These are phyloP conservation scores for Ochropacha duplaris DNA, from an alignment of 2,888 invertebrate genomes.

Conservation along the genomic window DNA sequence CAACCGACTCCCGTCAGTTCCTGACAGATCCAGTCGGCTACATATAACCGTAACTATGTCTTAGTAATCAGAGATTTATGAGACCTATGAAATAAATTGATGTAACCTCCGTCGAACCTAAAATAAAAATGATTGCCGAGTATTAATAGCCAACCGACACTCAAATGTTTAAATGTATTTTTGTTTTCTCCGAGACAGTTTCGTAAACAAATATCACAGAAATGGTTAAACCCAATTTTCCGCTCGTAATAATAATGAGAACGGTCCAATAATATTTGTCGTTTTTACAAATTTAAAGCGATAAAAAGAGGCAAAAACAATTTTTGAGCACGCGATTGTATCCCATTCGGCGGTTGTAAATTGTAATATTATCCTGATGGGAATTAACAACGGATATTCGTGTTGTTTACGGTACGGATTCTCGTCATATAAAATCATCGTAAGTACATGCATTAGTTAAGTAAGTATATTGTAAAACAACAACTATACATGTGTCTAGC, in stretches of 20 bases:
- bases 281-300: conserved; percentile 48
- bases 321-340: conserved; percentile 54
- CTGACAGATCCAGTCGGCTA: no score
- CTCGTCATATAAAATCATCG: conserved; percentile 38
- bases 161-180: no score
- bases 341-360: conserved; percentile 40
- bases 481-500: no score
- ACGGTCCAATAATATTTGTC: conserved; percentile 18
- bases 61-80: no score
- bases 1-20: no score
- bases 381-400: conserved; percentile 34
- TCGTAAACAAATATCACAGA: not conserved
- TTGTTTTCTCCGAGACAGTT: not conserved
- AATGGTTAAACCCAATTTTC: conserved; percentile 18
- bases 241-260: conserved; percentile 25
- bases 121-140: no score
- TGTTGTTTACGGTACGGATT: conserved; percentile 39
- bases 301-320: conserved; percentile 50
- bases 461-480: not conserved
- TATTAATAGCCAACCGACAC: no score
- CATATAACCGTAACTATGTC: no score
- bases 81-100: no score
- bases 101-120: no score
- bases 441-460: conserved; percentile 29
- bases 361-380: conserved; percentile 48